Evolutionary conservation across 2,113 vertebrate species (phyloP).

Genomic region (Noturus placidus): DNA sequence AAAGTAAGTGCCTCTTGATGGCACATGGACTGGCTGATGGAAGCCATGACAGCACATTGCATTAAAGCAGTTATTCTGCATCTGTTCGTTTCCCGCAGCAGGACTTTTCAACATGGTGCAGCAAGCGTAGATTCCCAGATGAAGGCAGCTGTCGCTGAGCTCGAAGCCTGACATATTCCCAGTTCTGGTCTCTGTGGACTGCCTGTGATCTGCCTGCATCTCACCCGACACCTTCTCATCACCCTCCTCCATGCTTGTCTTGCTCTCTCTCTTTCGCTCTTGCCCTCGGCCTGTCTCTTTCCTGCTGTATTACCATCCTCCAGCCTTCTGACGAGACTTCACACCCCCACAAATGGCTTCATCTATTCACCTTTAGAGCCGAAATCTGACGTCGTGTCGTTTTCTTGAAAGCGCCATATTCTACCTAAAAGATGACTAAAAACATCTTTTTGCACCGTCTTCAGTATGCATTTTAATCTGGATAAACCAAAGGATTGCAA

Average conservation of each 20-base stretch:
- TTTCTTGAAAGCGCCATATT: constrained; percentile 11
- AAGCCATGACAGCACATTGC: constrained; percentile 15
- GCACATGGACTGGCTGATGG: constrained; percentile 9
- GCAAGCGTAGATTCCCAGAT: constrained; percentile 23
- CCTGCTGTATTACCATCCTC: constrained; percentile 36
- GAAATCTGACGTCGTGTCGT: constrained; percentile 18
- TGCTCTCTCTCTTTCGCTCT: background rate
- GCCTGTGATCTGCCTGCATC: constrained; percentile 39
- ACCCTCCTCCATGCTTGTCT: constrained; percentile 18
- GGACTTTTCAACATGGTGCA: constrained; percentile 32
- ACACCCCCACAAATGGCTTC: constrained; percentile 47
- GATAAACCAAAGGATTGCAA: background rate
- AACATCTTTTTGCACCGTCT: background rate
- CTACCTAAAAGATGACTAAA: constrained; percentile 5
- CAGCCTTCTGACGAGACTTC: constrained; percentile 28
- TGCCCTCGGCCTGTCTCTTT: constrained; percentile 27
- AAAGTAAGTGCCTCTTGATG: background rate
- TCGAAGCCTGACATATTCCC: constrained; percentile 36
- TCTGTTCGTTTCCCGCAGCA: constrained; percentile 15
- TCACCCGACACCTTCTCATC: constrained; percentile 37
- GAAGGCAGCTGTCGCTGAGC: constrained; percentile 33
- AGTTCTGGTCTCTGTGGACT: constrained; percentile 37
- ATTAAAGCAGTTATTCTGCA: constrained; percentile 30
- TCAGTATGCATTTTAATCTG: constrained; percentile 12
- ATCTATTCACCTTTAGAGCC: constrained; percentile 40